Evolutionary conservation across 2,797 vertebrate genomes (phyloP), one percentile per base, ranked within the genome.

Genomic region (Oreortyx pictus): DNA sequence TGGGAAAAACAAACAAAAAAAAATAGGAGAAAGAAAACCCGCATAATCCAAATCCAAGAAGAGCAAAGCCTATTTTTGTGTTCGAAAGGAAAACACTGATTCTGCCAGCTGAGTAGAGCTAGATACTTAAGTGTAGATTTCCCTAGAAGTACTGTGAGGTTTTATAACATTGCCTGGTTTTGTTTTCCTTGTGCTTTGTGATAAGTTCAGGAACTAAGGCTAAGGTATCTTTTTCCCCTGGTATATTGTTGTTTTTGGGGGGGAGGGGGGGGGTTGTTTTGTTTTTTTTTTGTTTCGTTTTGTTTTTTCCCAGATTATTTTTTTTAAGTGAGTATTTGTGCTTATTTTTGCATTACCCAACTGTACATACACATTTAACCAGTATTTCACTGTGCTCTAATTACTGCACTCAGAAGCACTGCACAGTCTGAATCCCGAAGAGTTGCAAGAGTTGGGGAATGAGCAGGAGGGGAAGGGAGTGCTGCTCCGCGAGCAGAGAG

Each of bases 311-410:
- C 93, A 90, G 90, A 95, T 96, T 86, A 88, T 93, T 96, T 95
- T 49, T 96, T 96, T 89, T 94, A 94, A 86, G 81, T 80, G 74
- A 96, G 87, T 94, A 41, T 72, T 96, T 92, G 89, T 97, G 89
- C 89, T 97, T 97, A 77, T 89, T 92, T 97, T 96, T 92, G 90
- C 35, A 5, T 94, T 93, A 89, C 95, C 89, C 96, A 95, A 95
- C 96, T 97, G 94, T 98, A 97, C 96, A 96, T 96, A 93, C 8
- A 54, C 98, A 97, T 97, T 96, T 98, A 98, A 97, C 97, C 98
- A 98, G 98, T 98, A 98, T 98, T 98, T 96, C 98, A 98, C 98
- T 98, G 98, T 98, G 98, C 98, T 99, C 98, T 67, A 97, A 98
- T 98, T 98, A 98, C 98, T 98, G 98, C 98, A 98, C 98, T 98